Base-by-base conservation (phyloP, 2,797 vertebrate species). In the Macropodus opercularis region DNA sequence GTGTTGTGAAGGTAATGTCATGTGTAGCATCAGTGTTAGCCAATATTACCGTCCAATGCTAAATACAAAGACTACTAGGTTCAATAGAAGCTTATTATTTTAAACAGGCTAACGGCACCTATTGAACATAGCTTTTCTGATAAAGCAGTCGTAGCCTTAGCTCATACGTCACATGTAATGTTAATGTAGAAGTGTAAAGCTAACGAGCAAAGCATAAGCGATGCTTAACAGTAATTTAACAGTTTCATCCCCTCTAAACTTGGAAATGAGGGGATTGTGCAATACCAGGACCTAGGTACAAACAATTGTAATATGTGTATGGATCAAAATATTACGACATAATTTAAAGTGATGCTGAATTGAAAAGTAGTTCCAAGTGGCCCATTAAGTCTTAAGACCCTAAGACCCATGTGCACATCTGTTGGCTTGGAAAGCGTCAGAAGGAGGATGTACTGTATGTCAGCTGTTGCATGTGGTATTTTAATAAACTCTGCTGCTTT, bases 11-110 rank as follows among this genome's bases (percentile, higher is more conserved):
- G 15, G 12, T 49, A 34, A 34, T 11, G 24, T 32, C 65, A 38
- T 23, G 13, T 27, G 8, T 38, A 34, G 17, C 46, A 3, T 61
- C 11, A 50, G n/a, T 21, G 10, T 18, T 38, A 18, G n/a, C 36
- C 10, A 18, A 17, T 6, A 7, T 8, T 27, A 3, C n/a, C 6
- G 15, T 5, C 22, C 14, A 49, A 21, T 1, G 24, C 6, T 8
- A n/a, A 1, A 5, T 14, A 6, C 22, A 9, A 5, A 1, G 2
- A 18, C 39, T 11, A 9, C 0, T 0, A 13, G 1, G 3, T 46
- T 4, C 1, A 3, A n/a, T 12, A 22, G 0, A 26, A 17, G 1
- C 1, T 9, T 3, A 15, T 35, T 27, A 15, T 13, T 1, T 29
- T 11, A 8, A n/a, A n/a, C 29, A 2, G 13, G 17, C 3, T 3